Percentiles rank a stretch among this genome's conserved stretches.
phyloP scores from a whole-genome alignment of 2,113 vertebrate genomes.

The Anhinga rufa region DNA sequence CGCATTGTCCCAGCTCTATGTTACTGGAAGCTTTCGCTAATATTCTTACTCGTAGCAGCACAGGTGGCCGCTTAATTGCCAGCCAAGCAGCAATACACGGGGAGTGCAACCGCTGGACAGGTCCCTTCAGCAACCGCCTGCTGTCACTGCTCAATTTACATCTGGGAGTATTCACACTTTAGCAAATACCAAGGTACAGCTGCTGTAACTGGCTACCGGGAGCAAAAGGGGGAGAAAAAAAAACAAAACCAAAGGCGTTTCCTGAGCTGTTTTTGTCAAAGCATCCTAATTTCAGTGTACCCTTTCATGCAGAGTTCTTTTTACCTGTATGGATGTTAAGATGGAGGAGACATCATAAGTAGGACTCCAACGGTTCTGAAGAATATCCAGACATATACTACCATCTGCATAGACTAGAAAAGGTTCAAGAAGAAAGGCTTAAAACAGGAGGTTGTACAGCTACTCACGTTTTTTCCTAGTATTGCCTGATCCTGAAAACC shows the following conservation, averaged over 20 bases:
- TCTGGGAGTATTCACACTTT: background rate
- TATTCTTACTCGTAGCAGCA: accelerated
- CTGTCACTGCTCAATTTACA: background rate
- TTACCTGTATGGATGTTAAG: slow-evolving; percentile 99
- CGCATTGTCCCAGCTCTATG: background rate
- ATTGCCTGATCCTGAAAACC: background rate
- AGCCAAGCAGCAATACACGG: background rate
- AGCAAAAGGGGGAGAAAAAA: background rate
- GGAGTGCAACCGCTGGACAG: accelerated
- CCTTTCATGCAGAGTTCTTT: background rate
- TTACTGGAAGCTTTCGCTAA: background rate
- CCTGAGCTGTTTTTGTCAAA: background rate
- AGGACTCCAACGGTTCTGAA: slow-evolving; percentile 99
- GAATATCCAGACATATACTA: slow-evolving; percentile 99
- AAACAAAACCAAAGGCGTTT: background rate
- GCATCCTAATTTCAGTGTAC: background rate
- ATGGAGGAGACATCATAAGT: slow-evolving; percentile 99
- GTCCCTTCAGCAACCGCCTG: background rate
- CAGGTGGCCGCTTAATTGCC: background rate
- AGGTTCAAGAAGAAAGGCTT: background rate
- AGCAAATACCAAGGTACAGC: background rate
- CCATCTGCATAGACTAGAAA: slow-evolving; percentile 95
- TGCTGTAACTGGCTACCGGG: background rate
- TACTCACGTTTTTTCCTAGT: background rate
- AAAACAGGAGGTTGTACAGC: background rate